Base-by-base conservation (phyloP, 2,113 vertebrate species). In the Oriolus oriolus region DNA sequence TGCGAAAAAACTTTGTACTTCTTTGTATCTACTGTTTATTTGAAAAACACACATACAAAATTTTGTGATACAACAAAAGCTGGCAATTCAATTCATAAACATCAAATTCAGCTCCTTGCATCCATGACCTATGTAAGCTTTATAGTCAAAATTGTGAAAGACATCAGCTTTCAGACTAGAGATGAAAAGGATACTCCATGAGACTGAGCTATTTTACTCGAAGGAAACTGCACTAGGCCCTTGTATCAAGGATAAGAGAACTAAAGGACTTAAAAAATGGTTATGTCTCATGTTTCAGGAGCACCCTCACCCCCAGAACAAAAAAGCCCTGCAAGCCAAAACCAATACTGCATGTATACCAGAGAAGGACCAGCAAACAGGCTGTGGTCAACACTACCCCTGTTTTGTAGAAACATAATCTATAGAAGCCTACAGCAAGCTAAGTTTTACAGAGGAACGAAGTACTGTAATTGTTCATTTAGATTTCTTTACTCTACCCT, bases 261-360 rank as follows among this genome's bases (percentile, higher is more conserved):
- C 7, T 70, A 57, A 71, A 59, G 30, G 39, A 45, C 23, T n/a
- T 41, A 10, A 45, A 57, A 84, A 77, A 41, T 13, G 5, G 10
- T 71, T 49, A 4, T 12, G 13, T n/a, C 20, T 7, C 4, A 5
- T 11, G 17, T 42, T 49, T 28, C 19, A 16, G 14, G 3, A 13
- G 18, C 10, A 63, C 10, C 3, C 5, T 31, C 18, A 49, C 3
- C 1, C 3, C 5, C 9, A 2, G 3, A 35, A 65, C 2, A 52
- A 65, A 84, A 52, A 53, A n/a, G 6, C 2, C 20, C 9, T 14
- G 22, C 61, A 39, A 53, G 52, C 17, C 14, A 54, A 82, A 60
- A 30, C 16, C 28, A 78, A 64, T 8, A 69, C 6, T 16, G 10
- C 39, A 63, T 0, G 1, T 16, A 39, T 57, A 59, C 30, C 35